A percentile compares a stretch with the other conserved stretches of the same genome.
phyloP scores from a whole-genome alignment of 2,888 invertebrate genomes.

The Drosophila pseudotalamancana region DNA sequence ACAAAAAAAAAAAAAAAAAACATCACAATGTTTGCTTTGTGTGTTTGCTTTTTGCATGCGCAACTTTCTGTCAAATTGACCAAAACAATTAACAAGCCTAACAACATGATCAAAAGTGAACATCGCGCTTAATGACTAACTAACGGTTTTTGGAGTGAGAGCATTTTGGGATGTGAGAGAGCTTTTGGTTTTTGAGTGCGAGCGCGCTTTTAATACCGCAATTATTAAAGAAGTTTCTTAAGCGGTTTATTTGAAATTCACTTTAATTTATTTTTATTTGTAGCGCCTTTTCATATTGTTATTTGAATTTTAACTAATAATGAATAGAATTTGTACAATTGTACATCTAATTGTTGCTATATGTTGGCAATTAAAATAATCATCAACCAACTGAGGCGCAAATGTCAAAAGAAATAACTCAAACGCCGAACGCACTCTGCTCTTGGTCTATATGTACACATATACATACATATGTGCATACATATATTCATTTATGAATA shows the following conservation, averaged over 20 bases:
- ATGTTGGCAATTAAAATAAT: slow-evolving; percentile 42
- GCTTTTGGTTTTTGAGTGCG: neutral
- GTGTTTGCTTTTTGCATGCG: slow-evolving; percentile 40
- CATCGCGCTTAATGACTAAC: slow-evolving; percentile 6
- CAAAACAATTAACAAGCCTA: slow-evolving; percentile 61
- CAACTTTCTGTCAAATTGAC: slow-evolving; percentile 54
- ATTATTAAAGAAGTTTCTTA: neutral
- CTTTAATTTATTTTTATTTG: neutral
- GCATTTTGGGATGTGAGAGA: neutral
- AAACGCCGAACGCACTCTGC: neutral
- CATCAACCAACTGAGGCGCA: slow-evolving; percentile 5
- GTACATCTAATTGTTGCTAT: slow-evolving; percentile 43
- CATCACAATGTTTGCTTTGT: slow-evolving; percentile 14
- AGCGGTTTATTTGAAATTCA: neutral
- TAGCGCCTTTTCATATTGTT: slow-evolving; percentile 6
- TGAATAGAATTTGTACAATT: neutral
- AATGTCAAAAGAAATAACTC: slow-evolving; percentile 25
- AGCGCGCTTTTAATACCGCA: neutral
- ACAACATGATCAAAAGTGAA: slow-evolving; percentile 4
- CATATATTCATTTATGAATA: neutral
- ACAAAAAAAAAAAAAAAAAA: neutral
- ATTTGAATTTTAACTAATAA: slow-evolving; percentile 2
- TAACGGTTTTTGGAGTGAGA: slow-evolving; percentile 3
- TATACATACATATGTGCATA: neutral
- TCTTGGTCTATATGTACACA: neutral